Evolutionary conservation across 2,888 invertebrate species (phyloP).

Genomic region (Xestia sexstrigata): DNA sequence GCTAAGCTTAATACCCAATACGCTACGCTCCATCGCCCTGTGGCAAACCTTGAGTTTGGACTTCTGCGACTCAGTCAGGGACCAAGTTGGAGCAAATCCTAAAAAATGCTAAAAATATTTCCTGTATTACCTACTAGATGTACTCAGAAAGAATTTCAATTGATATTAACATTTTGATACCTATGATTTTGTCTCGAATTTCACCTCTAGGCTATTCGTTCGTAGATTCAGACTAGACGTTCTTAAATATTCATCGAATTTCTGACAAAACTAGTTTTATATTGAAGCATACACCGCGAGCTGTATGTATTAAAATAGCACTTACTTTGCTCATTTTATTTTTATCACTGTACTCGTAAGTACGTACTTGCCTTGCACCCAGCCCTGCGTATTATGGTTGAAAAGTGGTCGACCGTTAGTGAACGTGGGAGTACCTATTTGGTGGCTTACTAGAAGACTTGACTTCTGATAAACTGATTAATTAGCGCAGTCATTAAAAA

Average conservation of each 20-base stretch:
- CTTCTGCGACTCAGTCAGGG: too few species aligned
- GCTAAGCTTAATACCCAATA: too few species aligned
- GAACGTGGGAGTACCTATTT: too few species aligned
- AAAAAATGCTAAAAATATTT: background rate
- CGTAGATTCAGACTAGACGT: background rate
- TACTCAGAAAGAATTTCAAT: constrained; percentile 4
- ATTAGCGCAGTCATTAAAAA: too few species aligned
- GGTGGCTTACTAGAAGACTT: background rate
- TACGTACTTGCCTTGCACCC: too few species aligned
- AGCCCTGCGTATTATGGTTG: too few species aligned
- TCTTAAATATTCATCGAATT: background rate
- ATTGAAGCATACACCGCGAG: background rate
- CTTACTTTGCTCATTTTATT: background rate
- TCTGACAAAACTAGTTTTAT: background rate
- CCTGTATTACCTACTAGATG: background rate
- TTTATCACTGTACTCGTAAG: background rate
- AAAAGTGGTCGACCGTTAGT: too few species aligned
- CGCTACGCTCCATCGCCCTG: too few species aligned
- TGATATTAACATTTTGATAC: constrained; percentile 10
- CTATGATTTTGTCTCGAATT: constrained; percentile 3
- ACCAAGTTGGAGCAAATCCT: too few species aligned
- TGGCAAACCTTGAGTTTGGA: too few species aligned
- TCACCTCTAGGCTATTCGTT: background rate
- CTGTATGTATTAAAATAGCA: too few species aligned
- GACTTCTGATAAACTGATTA: too few species aligned